Base-by-base conservation (phyloP, 2,113 vertebrate genomes). In the Podocnemis expansa region DNA sequence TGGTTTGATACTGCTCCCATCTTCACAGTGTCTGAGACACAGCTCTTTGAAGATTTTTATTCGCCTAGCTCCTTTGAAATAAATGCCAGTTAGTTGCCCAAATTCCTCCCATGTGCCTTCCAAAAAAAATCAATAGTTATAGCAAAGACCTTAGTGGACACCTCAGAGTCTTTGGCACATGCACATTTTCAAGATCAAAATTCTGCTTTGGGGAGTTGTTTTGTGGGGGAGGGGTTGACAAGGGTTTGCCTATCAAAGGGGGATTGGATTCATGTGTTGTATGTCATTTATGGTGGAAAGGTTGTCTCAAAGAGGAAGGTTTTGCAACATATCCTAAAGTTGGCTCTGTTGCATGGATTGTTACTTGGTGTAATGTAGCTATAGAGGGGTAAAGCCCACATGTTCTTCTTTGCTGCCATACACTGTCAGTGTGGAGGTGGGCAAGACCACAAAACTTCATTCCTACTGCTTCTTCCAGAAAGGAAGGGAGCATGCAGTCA, bases 221-320 rank as follows among this genome's bases (percentile, higher is more conserved):
- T 56, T 38, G 38, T 3, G 49, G 3, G 3, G 45, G 11, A 4
- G 70, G 1, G 34, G 17, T 27, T 56, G 1, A 1, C 56, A 22
- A 43, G 1, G 1, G n/a, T 1, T 22, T 84, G 7, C 75, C 21
- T 2, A 5, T 85, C 63, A 22, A 78, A 84, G 58, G 54, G 1
- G 0, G 0, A 41, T 51, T 21, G 0, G 0, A 41, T 51, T 21
- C 0, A 0, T 3, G 0, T 79, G 83, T 19, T 10, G 2, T 41
- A 14, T 47, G 27, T n/a, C n/a, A 80, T 38, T 21, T 5, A 27
- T 6, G 12, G 24, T 45, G 38, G 22, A 29, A 27, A 76, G 41
- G 10, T 24, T 76, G 4, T 45, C 13, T 76, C 41, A 12, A 14
- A 27, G 5, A 25, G 41, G 73, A 76, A 75, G 38, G 21, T 75